phyloP scores from a whole-genome alignment of 2,797 vertebrate genomes.

The Chelonia mydas region DNA sequence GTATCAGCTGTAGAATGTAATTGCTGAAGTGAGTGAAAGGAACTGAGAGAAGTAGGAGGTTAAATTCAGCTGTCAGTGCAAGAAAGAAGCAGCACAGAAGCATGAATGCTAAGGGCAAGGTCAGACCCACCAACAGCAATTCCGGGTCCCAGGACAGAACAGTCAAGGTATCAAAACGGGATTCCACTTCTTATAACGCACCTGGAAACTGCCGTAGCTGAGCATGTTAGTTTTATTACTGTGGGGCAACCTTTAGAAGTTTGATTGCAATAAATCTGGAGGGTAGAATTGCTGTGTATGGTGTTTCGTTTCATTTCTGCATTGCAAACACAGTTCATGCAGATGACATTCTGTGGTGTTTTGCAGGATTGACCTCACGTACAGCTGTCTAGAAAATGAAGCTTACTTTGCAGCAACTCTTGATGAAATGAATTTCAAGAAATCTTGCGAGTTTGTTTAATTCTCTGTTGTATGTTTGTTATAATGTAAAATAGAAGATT shows the following conservation, averaged over 20 bases:
- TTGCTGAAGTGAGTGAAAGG: neutral
- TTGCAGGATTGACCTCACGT: neutral
- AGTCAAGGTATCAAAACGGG: neutral
- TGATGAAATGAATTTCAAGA: neutral
- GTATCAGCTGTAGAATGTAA: neutral
- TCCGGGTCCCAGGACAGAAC: too few species aligned
- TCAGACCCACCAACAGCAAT: too few species aligned
- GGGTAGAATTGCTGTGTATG: neutral
- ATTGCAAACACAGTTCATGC: neutral
- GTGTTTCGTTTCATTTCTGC: neutral
- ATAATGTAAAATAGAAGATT: neutral
- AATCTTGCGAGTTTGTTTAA: neutral
- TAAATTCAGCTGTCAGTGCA: neutral
- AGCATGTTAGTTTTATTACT: neutral
- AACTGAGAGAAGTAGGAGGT: neutral
- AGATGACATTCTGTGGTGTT: neutral
- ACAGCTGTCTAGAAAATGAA: neutral
- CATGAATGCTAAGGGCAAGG: neutral
- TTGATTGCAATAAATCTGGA: neutral
- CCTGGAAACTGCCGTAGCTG: neutral
- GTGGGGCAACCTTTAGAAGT: neutral
- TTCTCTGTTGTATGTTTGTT: slow-evolving; percentile 6
- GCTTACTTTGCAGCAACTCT: neutral
- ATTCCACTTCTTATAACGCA: neutral
- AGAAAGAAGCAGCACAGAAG: neutral